Evolutionary conservation across 1,140 invertebrate species (phyloP), one percentile per base, ranked within the genome.

Genomic region (Phymastichus coffea): DNA sequence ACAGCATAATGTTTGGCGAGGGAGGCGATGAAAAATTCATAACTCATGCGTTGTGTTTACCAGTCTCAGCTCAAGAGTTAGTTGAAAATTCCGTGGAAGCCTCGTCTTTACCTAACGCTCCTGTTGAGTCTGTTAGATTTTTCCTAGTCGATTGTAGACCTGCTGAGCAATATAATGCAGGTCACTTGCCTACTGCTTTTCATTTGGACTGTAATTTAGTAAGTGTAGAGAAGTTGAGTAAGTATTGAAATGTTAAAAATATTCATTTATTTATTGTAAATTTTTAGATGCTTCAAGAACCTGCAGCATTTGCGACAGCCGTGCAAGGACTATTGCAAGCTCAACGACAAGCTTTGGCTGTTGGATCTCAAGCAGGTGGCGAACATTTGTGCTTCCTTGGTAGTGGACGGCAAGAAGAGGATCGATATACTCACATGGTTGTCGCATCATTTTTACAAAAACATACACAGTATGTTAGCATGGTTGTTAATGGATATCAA

Each of bases 381-480:
- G 93, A 99, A 80, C 97, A 99, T 78, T 82, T 99, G 44, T 98
- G 96, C 76, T 98, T 99, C 76, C 86, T 99, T 66, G 97, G 97
- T 47, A 97, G 94, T 67, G 97, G 97, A 4, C 84, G 93, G 28
- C 89, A 93, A 69, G 94, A 97, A 73, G 95, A 98, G 80, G 97
- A 99, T 77, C 92, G 92, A 70, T 97, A 96, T 76, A 94, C 97
- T 4, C 91, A 98, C 70, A 99, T 99, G 97, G 95, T 98, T 23
- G 92, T 99, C 9, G 94, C 96, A 8, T 94, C 94, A 57, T 99
- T 99, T 80, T 82, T 99, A 33, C 95, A 98, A 78, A 92, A 93
- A 75, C 92, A 95, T 71, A 93, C 91, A 0, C 87, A 91, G 64
- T 96, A 94, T 77, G 92, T 99, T 23, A 95, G 93, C 56, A 86